Evolutionary conservation across 2,888 invertebrate species (phyloP).

Genomic region (Pseudanteris insignis): DNA sequence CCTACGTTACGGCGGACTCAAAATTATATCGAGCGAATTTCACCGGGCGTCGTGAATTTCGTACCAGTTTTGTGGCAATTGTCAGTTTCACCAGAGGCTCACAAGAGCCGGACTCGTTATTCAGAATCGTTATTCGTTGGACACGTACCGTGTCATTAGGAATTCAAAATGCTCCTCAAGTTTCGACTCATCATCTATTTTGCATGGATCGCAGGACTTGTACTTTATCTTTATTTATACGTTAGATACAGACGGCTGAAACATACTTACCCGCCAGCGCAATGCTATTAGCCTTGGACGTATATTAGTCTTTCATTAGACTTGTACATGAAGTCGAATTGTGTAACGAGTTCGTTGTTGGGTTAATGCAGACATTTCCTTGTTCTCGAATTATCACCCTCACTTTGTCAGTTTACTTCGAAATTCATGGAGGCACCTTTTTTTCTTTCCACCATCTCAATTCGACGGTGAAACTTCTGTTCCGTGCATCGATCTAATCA

Average conservation of each 20-base stretch:
- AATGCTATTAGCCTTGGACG: conserved; percentile 4
- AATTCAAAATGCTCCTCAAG: conserved; percentile 13
- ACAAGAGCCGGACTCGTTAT: no score
- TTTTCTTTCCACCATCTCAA: no score
- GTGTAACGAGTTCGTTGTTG: conserved; percentile 10
- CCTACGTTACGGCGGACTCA: no score
- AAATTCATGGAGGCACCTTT: no score
- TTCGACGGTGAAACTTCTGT: no score
- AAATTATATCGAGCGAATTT: no score
- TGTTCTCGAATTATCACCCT: conserved; percentile 17
- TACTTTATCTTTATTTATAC: conserved; percentile 19
- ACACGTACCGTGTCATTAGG: not conserved
- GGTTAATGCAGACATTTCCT: conserved; percentile 17
- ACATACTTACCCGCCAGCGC: conserved; percentile 4
- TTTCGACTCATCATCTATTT: not conserved
- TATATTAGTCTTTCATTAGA: conserved; percentile 31
- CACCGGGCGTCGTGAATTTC: no score
- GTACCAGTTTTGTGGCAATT: no score
- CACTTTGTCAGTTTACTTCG: not conserved
- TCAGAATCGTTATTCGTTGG: no score
- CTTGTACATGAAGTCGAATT: conserved; percentile 18
- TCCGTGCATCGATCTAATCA: no score
- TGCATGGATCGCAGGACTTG: not conserved
- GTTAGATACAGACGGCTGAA: conserved; percentile 15
- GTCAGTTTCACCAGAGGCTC: no score